These are phyloP conservation scores for Oxystoma pomonae DNA, from an alignment of 2,888 invertebrate species.

Conservation along the genomic window DNA sequence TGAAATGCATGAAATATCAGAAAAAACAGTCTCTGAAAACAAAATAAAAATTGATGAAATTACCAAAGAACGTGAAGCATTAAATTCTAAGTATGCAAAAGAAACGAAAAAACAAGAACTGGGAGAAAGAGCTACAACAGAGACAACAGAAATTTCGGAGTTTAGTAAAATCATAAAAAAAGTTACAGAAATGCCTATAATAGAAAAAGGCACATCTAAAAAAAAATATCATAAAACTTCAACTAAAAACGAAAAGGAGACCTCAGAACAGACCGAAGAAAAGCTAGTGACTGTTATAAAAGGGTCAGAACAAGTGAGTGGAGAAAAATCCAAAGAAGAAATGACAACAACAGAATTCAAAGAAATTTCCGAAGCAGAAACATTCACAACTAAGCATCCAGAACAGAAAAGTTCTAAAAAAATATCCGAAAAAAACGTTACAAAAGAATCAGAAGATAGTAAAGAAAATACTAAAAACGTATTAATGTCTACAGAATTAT, in stretches of 20 bases:
- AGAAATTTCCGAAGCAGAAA: too few relatives aligned
- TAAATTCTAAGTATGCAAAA: background rate
- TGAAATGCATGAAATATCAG: too few relatives aligned
- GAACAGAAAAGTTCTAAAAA: too few relatives aligned
- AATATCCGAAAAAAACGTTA: too few relatives aligned
- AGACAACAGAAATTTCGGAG: background rate
- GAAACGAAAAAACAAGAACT: background rate
- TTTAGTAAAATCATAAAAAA: background rate
- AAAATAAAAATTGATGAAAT: too few relatives aligned
- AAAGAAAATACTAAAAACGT: too few relatives aligned
- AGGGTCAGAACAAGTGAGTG: background rate
- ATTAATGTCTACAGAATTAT: too few relatives aligned
- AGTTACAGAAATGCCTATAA: background rate
- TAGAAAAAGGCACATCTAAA: background rate
- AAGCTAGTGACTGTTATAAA: background rate
- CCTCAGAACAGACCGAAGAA: background rate
- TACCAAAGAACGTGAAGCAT: constrained; percentile 1
- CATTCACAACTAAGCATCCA: too few relatives aligned
- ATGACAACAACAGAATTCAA: background rate
- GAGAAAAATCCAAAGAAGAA: background rate
- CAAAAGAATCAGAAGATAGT: too few relatives aligned
- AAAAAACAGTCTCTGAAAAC: too few relatives aligned
- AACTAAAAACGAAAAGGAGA: background rate
- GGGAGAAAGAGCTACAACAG: background rate
- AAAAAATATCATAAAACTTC: background rate